Percentiles rank a stretch among this genome's conserved stretches.
Conservation (phyloP, 2,113 vertebrate genomes). For the Polyodon spathula region DNA sequence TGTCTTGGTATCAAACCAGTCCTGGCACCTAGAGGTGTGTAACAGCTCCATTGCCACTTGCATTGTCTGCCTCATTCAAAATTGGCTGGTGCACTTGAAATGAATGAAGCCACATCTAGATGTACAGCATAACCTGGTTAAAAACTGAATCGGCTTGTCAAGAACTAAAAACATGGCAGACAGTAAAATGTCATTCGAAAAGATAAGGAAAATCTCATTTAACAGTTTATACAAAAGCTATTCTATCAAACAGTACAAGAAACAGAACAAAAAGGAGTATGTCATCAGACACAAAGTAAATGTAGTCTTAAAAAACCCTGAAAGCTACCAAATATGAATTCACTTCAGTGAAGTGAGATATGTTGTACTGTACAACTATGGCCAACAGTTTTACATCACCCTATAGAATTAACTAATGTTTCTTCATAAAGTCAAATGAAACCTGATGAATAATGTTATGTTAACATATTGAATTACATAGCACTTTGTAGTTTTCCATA, state of each 20-base stretch:
- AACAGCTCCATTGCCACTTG: conserved; percentile 25
- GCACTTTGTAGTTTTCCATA: too few relatives aligned
- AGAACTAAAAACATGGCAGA: conserved; percentile 8
- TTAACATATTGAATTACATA: too few relatives aligned
- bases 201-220: conserved; percentile 5
- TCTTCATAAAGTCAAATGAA: too few relatives aligned
- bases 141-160: not conserved
- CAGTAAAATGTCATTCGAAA: conserved; percentile 7
- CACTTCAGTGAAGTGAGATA: too few relatives aligned
- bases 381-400: too few relatives aligned
- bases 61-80: conserved; percentile 4
- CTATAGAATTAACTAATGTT: too few relatives aligned
- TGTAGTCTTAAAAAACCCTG: not conserved
- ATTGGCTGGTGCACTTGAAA: not conserved
- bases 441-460: too few relatives aligned
- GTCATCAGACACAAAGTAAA: not conserved
- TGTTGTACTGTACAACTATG: too few relatives aligned
- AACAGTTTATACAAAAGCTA: conserved; percentile 10
- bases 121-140: not conserved
- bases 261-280: not conserved
- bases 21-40: conserved; percentile 9
- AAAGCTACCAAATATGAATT: not conserved
- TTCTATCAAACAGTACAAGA: not conserved
- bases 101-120: not conserved
- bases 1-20: conserved; percentile 8